A percentile compares a stretch with the other conserved stretches of the same genome.
phyloP scores from a whole-genome alignment of 2,888 invertebrate species.

The Anthophora plumipes region DNA sequence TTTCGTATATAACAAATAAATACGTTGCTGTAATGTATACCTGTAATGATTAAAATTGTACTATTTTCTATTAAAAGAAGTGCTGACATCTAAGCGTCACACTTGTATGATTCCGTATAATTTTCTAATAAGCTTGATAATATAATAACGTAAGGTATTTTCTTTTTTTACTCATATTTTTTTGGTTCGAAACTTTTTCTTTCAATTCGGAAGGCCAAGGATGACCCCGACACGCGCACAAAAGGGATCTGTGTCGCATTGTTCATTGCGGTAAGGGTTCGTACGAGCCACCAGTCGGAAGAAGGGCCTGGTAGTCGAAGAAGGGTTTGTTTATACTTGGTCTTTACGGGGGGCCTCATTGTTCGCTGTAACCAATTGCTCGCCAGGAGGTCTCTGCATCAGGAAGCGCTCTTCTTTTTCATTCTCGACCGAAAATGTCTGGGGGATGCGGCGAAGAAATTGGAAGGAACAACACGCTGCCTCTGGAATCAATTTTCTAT shows the following conservation, averaged over 20 bases:
- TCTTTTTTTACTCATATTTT: not conserved
- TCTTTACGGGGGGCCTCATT: constrained; percentile 74
- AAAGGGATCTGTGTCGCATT: constrained; percentile 70
- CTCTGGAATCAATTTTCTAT: constrained; percentile 8
- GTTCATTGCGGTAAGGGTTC: constrained; percentile 74
- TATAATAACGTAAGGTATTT: too few relatives aligned
- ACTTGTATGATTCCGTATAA: too few relatives aligned
- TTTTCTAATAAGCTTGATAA: too few relatives aligned
- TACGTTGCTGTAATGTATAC: too few relatives aligned
- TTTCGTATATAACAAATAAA: too few relatives aligned
- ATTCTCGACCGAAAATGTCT: constrained; percentile 50
- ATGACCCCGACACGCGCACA: constrained; percentile 61
- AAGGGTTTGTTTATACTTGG: constrained; percentile 80
- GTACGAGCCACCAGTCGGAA: constrained; percentile 60
- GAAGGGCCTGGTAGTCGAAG: constrained; percentile 61
- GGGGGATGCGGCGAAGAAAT: constrained; percentile 4
- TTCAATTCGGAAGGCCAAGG: not conserved
- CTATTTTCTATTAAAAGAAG: too few relatives aligned
- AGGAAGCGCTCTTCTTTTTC: constrained; percentile 68
- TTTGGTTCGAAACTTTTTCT: too few relatives aligned
- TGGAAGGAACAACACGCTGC: not conserved
- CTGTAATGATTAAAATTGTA: too few relatives aligned
- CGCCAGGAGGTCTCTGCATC: constrained; percentile 66
- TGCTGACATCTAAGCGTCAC: too few relatives aligned
- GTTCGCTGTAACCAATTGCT: constrained; percentile 80